Conservation (phyloP, 1,140 invertebrate genomes). For the Cheumatopsyche charites region DNA sequence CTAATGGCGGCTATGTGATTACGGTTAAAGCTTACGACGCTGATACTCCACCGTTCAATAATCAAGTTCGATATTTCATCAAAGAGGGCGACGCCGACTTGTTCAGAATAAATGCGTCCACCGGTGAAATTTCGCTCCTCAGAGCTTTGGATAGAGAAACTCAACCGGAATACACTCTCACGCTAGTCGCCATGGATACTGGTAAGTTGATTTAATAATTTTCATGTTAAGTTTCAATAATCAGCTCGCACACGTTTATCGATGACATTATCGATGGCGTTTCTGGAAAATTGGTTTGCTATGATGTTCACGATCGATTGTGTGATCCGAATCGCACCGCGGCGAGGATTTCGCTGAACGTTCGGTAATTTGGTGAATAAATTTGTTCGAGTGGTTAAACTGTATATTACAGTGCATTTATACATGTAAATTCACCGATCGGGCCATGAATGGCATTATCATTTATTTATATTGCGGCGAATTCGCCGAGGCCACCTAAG, state of each 20-base stretch:
- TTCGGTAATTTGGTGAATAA: too few relatives aligned
- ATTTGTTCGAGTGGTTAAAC: too few relatives aligned
- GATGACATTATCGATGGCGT: background rate
- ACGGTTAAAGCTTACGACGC: constrained; percentile 86
- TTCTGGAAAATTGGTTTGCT: too few relatives aligned
- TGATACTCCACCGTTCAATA: constrained; percentile 88
- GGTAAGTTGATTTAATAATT: constrained; percentile 66
- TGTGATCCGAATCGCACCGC: too few relatives aligned
- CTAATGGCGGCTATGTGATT: constrained; percentile 76
- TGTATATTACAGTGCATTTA: too few relatives aligned
- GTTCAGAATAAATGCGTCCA: constrained; percentile 87
- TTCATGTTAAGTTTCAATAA: background rate
- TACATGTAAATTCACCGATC: too few relatives aligned
- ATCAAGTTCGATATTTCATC: constrained; percentile 87
- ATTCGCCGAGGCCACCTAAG: too few relatives aligned
- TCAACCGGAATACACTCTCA: constrained; percentile 80
- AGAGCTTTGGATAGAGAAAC: constrained; percentile 83
- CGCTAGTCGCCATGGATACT: constrained; percentile 90
- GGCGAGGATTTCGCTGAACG: too few relatives aligned
- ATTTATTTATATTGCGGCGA: too few relatives aligned
- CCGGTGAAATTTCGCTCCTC: constrained; percentile 83
- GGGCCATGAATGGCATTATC: too few relatives aligned
- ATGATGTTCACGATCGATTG: too few relatives aligned
- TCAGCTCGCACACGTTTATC: background rate
- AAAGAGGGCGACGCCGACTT: constrained; percentile 89